Conservation (phyloP, 2,888 invertebrate genomes). For the Drosophila aldrichi region DNA sequence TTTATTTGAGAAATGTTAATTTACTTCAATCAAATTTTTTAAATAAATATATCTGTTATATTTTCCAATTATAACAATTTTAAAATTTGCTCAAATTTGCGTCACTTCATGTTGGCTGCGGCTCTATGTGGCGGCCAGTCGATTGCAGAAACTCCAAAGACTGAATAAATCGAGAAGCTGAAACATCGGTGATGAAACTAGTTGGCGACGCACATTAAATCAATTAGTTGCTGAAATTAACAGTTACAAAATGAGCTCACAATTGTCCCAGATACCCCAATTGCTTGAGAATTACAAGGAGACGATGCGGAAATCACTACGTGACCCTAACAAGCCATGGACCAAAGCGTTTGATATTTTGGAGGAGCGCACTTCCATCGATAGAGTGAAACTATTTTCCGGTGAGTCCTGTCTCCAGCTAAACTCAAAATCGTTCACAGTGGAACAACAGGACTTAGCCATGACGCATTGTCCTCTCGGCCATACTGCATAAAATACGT, state of each 20-base stretch:
- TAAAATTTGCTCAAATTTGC: conserved; percentile 3
- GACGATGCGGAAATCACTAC: conserved; percentile 87
- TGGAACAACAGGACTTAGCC: conserved; percentile 15
- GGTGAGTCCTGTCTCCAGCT: conserved; percentile 87
- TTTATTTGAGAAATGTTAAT: neutral
- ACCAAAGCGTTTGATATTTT: conserved; percentile 88
- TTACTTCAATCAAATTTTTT: neutral
- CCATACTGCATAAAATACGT: conserved; percentile 42
- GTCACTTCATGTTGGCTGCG: conserved; percentile 22
- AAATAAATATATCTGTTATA: neutral
- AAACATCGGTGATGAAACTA: conserved; percentile 26
- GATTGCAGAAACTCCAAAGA: conserved; percentile 19
- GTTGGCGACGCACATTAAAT: conserved; percentile 47
- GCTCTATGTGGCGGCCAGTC: conserved; percentile 27
- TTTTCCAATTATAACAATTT: neutral
- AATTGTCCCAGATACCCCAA: conserved; percentile 57
- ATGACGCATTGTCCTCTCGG: conserved; percentile 25
- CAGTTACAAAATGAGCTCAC: conserved; percentile 50
- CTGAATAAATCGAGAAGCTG: conserved; percentile 8
- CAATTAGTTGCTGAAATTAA: conserved; percentile 51
- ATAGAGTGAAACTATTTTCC: conserved; percentile 91
- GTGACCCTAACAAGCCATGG: conserved; percentile 91
- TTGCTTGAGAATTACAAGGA: conserved; percentile 87
- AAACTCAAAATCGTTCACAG: conserved; percentile 8
- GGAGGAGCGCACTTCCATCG: conserved; percentile 91